Base-by-base conservation (phyloP, 2,888 invertebrate genomes). In the Macrosoma leucophasiata region DNA sequence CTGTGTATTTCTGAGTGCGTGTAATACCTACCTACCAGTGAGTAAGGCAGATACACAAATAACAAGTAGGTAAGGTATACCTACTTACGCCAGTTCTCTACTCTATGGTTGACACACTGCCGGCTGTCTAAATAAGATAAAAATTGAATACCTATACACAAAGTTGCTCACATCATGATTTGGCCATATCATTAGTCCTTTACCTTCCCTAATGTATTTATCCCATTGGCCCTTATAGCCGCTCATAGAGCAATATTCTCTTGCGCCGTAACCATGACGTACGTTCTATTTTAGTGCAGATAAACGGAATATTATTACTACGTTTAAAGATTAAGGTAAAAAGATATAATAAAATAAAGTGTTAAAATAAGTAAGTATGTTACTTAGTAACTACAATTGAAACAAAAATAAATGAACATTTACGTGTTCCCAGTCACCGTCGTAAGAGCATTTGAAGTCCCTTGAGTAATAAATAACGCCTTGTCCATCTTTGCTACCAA, bases 141-240 rank as follows among this genome's bases (percentile, higher is more conserved):
- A n/a, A n/a, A n/a, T n/a, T 8, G n/a, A 30, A 18, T 13, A 2
- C 2, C 9, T 17, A 12, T 18, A 3, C 14, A 12, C n/a, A 7
- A 18, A 23, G 3, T 31, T 25, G 60, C 74, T 76, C 59, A 88
- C 87, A 52, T 88, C 88, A 33, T 84, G 82, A 58, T 89, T 89
- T 1, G 82, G 70, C 87, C 88, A 89, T 46, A 86, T 73, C 85
- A 88, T 87, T 12, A 84, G 62, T 18, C 89, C 89, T 39, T 70
- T 65, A n/a, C 89, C 89, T 52, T 87, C 71, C 43, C 84, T 75
- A 10, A 70, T 47, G 31, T 84, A 81, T 29, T 68, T 54, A 20
- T 76, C 62, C 87, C 87, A 89, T 33, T 82, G 58, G 8, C 89
- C 89, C 52, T 78, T 71, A 50, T 89, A 89, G 15, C 82, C 82